Evolutionary conservation across 2,113 vertebrate genomes (phyloP), one percentile per base, ranked within the genome.

Genomic region (Hydrochoerus hydrochaeris): DNA sequence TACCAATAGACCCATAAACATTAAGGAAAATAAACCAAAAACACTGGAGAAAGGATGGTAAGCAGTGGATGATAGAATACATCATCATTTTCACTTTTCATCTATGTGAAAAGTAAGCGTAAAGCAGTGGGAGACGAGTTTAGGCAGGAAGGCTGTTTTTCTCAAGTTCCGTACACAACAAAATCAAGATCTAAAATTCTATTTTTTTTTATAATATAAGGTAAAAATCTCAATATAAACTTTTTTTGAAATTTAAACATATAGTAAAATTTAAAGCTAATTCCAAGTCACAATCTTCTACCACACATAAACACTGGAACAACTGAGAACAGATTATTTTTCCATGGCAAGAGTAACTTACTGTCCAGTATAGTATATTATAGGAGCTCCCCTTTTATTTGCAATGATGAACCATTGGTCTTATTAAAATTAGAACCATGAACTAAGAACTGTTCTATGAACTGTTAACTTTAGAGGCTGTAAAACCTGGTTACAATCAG

Each of bases 381-480:
- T 8, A 38, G 58, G 41, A 94, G 85, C 67, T 90, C 20, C 46
- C 95, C 41, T 93, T 89, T 22, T 83, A 46, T 92, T 90, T 82
- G 6, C 14, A 67, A 4, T 60, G 22, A 88, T 77, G 85, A 90
- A 80, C 46, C 24, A 54, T 71, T 67, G 38, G 9, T 52, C 62
- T 85, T 77, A 85, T 3, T 26, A 60, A 67, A 14, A 7, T 71
- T 85, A 24, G 52, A 14, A 11, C 24, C 63, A 35, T 69, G 16
- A 92, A 95, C 77, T 60, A 57, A 89, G 30, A 92, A 32, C 32
- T 4, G 3, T 69, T 62, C 84, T 12, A 10, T 83, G 28, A 67
- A 5, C 1, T 26, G 14, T 30, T 89, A 32, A 5, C 0, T 26
- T 91, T 38, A 69, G 75, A 38, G 73, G 46, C 17, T 80, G 38